Evolutionary conservation across 2,888 invertebrate genomes (phyloP), one percentile per base, ranked within the genome.

Genomic region (Listrodromus nycthemerus): DNA sequence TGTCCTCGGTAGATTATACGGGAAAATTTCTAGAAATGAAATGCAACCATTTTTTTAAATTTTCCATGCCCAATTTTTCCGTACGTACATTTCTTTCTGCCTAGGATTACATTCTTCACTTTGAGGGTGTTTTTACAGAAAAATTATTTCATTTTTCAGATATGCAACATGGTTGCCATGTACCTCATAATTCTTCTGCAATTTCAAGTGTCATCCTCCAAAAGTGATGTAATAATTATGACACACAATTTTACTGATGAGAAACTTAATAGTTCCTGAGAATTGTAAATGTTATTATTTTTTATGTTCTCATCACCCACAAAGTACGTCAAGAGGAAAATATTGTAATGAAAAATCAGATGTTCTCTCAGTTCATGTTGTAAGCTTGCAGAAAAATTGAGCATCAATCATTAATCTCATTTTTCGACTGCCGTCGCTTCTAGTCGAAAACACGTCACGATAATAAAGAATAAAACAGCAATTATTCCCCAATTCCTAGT

Each of bases 171-270:
- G 58, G 41, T 69, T 4, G 41, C 16, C 19, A 45, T 37, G 19
- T 61, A 77, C 48, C 33, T 77, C n/a, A 16, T 69, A 10, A 77
- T 77, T 37, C 41, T 77, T 13, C 65, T 67, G 8, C 77, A 77
- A 69, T 77, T 67, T 45, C 69, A 69, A 69, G 30, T 63, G 48
- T 10, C 48, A 24, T 2, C 48, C 30, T 61, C 16, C 16, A 27
- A 6, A 30, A 30, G 27, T 6, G 2, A 0, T 61, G 61, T 61
- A 30, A 13, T 6, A 30, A 16, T 16, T 6, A 61, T 16, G 24
- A 13, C 13, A 4, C 16, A 13, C 13, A 58, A 58, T 58, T 27
- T 58, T 30, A 61, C 30, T n/a, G 16, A 61, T 30, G 30, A 13
- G 7, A 30, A 61, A 58, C 27, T 27, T 16, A 58, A 61, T 30